Evolutionary conservation across 2,797 vertebrate genomes (phyloP).

Genomic region (Eupleurogrammus muticus): DNA sequence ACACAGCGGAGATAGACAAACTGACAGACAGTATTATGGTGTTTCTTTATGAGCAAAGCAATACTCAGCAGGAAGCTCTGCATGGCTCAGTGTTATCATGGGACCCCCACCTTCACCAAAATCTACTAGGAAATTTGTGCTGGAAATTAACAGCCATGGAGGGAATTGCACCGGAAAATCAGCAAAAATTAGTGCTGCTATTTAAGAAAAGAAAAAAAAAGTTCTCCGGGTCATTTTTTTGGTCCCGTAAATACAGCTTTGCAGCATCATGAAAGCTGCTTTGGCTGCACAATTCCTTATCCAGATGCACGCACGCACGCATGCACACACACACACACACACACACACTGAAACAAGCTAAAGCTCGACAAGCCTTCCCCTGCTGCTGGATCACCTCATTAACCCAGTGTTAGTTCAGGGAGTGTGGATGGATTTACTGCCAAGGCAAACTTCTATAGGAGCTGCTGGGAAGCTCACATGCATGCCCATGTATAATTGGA

Average conservation of each 20-base stretch:
- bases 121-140: conserved; percentile 31
- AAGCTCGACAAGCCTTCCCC: conserved; percentile 35
- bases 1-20: too few relatives aligned
- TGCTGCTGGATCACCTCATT: conserved; percentile 72
- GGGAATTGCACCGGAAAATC: conserved; percentile 34
- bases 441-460: conserved; percentile 17
- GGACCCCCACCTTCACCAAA: conserved; percentile 21
- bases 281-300: conserved; percentile 10
- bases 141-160: conserved; percentile 23
- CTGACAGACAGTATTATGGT: too few relatives aligned
- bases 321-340: conserved; percentile 14
- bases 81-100: conserved; percentile 3
- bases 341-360: conserved; percentile 10
- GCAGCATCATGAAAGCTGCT: conserved; percentile 7
- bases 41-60: too few relatives aligned
- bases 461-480: neutral
- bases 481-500: conserved; percentile 29
- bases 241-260: conserved; percentile 13
- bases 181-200: conserved; percentile 37
- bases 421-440: conserved; percentile 65
- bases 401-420: conserved; percentile 48
- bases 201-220: conserved; percentile 14
- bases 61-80: too few relatives aligned
- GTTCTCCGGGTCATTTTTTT: conserved; percentile 27
- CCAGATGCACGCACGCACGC: neutral